Conservation (phyloP, 2,888 invertebrate species). For the Lasioglossum villosulum region DNA sequence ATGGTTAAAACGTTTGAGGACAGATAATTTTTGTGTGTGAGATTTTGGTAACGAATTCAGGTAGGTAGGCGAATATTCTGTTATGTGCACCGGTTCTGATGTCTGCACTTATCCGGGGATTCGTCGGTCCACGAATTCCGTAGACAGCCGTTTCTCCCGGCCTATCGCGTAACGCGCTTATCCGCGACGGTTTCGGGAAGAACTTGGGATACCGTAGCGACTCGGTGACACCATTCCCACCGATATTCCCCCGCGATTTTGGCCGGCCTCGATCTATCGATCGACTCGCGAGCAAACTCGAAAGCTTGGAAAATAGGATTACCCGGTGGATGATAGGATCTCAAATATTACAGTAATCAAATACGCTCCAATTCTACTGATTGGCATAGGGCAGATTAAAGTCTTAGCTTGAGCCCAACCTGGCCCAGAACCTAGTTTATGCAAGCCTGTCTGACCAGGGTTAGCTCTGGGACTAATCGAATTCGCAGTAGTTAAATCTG, state of each 20-base stretch:
- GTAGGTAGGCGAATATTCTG: not conserved
- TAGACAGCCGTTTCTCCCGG: slow-evolving; percentile 9
- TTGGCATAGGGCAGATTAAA: not conserved
- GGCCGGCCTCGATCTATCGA: slow-evolving; percentile 6
- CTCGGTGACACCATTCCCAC: slow-evolving; percentile 12
- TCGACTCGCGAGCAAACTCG: slow-evolving; percentile 2
- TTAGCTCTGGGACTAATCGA: not conserved
- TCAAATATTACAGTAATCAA: slow-evolving; percentile 8
- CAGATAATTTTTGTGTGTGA: not conserved
- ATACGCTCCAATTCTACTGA: slow-evolving; percentile 12
- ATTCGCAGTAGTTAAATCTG: not conserved
- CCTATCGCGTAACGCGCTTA: slow-evolving; percentile 34
- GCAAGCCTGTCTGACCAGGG: not conserved
- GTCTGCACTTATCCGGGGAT: slow-evolving; percentile 46
- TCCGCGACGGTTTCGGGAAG: slow-evolving; percentile 37
- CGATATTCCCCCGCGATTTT: slow-evolving; percentile 6
- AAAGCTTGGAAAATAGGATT: slow-evolving; percentile 10
- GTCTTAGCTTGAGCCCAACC: not conserved
- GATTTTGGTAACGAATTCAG: not conserved
- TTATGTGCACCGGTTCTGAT: not conserved
- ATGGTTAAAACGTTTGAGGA: not conserved
- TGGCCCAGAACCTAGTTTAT: not conserved
- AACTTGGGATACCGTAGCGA: slow-evolving; percentile 35
- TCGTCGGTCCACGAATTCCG: slow-evolving; percentile 14
- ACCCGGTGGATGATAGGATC: not conserved